Percentiles rank a stretch among this genome's conserved stretches.
These are phyloP conservation scores for Mesocricetus auratus DNA, from an alignment of 2,113 vertebrate genomes.

Conservation along the genomic window DNA sequence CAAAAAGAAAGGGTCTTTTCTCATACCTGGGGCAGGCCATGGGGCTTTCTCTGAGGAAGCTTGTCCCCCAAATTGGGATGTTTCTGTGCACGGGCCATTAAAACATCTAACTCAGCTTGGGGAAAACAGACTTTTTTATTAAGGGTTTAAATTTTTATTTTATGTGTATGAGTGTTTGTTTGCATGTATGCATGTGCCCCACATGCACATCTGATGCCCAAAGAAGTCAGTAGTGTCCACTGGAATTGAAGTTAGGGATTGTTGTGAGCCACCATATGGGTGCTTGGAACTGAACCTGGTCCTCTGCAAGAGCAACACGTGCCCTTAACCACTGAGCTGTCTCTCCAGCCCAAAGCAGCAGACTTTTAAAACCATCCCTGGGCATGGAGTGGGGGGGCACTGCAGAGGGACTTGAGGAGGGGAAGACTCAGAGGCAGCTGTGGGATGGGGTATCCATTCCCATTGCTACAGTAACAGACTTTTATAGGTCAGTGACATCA, in stretches of 20 bases:
- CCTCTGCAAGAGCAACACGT: not conserved
- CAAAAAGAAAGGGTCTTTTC: not conserved
- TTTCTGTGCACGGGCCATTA: not conserved
- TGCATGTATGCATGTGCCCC: not conserved
- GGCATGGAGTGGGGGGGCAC: not conserved
- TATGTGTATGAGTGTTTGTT: not conserved
- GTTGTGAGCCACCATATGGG: not conserved
- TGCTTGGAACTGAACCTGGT: not conserved
- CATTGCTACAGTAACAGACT: not conserved
- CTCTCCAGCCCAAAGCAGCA: not conserved
- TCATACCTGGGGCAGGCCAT: not conserved
- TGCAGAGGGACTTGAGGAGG: not conserved
- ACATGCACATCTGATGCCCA: not conserved
- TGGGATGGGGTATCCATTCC: not conserved
- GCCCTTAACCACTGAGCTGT: not conserved
- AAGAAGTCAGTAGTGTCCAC: not conserved
- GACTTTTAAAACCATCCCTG: not conserved
- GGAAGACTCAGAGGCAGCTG: not conserved
- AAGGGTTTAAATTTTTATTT: not conserved
- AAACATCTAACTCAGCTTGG: not conserved
- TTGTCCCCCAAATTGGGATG: not conserved
- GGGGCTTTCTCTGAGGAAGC: not conserved
- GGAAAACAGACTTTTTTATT: not conserved
- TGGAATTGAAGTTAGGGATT: not conserved
- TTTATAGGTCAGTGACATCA: not conserved